Conservation (phyloP, 2,797 vertebrate genomes). For the Gadopsis marmoratus region DNA sequence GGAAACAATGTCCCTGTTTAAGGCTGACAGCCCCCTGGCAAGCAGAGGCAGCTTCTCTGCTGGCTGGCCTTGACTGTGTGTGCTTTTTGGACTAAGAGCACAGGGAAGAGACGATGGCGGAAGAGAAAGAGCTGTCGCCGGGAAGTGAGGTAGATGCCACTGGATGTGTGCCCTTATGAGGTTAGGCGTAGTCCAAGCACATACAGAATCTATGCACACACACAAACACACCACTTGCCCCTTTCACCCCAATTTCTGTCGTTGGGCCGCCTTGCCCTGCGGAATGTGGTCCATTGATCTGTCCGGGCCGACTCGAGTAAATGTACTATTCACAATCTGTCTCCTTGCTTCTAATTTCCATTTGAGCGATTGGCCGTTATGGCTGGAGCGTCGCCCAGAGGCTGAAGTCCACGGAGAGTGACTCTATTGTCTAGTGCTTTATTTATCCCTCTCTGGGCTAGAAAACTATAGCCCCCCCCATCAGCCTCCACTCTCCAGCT, state of each 20-base stretch:
- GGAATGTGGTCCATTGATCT: constrained; percentile 75
- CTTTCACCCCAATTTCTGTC: constrained; percentile 62
- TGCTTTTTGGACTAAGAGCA: constrained; percentile 30
- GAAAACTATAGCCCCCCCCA: constrained; percentile 32
- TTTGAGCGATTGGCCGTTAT: constrained; percentile 74
- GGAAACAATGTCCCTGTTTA: constrained; percentile 60
- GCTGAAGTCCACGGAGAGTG: constrained; percentile 70
- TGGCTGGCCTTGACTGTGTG: constrained; percentile 39
- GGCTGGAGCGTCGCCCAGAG: constrained; percentile 78
- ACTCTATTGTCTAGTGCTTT: constrained; percentile 81
- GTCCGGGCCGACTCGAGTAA: constrained; percentile 57
- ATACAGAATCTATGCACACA: constrained; percentile 38
- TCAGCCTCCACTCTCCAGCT: constrained; percentile 45
- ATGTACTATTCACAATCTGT: constrained; percentile 80
- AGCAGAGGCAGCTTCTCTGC: constrained; percentile 38
- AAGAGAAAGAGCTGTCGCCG: constrained; percentile 22
- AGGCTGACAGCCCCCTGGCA: constrained; percentile 61
- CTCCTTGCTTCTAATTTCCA: constrained; percentile 79
- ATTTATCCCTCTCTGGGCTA: constrained; percentile 72
- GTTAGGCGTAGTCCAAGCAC: constrained; percentile 28
- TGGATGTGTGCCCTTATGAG: constrained; percentile 33
- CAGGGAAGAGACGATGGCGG: constrained; percentile 24
- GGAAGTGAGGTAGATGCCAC: constrained; percentile 10
- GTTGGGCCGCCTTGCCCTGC: constrained; percentile 21
- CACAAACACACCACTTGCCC: constrained; percentile 40